Conservation (phyloP, 2,113 vertebrate species). For the Leucoraja erinaceus region DNA sequence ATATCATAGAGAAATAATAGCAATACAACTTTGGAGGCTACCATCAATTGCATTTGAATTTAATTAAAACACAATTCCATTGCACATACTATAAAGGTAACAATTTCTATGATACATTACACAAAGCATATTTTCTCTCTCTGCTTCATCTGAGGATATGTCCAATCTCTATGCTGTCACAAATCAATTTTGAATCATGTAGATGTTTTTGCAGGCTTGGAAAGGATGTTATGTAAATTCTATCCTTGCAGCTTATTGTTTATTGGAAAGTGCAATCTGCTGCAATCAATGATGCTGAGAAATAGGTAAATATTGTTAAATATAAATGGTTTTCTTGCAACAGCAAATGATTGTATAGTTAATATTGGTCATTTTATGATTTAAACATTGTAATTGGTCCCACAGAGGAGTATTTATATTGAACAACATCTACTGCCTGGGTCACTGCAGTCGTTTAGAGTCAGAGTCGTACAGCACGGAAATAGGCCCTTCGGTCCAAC, state of each 20-base stretch:
- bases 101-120: not conserved
- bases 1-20: conserved; percentile 1
- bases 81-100: not conserved
- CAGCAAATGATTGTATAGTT: not conserved
- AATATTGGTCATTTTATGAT: not conserved
- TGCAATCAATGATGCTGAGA: conserved; percentile 1
- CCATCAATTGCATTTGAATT: not conserved
- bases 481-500: no score
- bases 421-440: not conserved
- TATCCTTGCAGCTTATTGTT: not conserved
- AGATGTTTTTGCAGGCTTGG: not conserved
- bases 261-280: not conserved
- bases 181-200: not conserved
- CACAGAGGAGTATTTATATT: not conserved
- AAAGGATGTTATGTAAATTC: not conserved
- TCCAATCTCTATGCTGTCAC: not conserved
- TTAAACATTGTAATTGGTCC: not conserved
- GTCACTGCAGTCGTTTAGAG: not conserved
- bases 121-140: not conserved
- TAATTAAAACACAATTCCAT: not conserved
- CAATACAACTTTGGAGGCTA: not conserved
- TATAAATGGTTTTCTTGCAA: not conserved
- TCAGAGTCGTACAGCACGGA: no score
- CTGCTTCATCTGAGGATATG: no score
- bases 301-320: not conserved